Base-by-base conservation (phyloP, 2,888 invertebrate genomes). In the Eupithecia tripunctaria region DNA sequence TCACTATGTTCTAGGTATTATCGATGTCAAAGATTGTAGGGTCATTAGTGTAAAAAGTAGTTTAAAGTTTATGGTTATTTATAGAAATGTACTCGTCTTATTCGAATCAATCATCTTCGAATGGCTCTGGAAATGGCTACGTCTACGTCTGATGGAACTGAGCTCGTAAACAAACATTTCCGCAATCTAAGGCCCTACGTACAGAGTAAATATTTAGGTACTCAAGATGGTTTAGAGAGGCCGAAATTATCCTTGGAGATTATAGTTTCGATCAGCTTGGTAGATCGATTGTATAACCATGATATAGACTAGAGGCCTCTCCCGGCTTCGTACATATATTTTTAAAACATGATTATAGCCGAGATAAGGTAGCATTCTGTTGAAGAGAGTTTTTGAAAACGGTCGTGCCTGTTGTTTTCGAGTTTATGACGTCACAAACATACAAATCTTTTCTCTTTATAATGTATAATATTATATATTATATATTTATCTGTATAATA, bases 71-170 rank as follows among this genome's bases (percentile, higher is more conserved):
- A 32, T 12, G 38, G 63, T 14, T 38, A 29, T 60, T 29, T 27
- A n/a, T 36, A 62, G 38, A 38, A 38, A 64, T 10, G 38, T 21
- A 38, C 25, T 14, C 32, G 65, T 70, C 59, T 38, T 59, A 68
- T 59, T 67, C 7, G 71, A 60, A 72, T 77, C 73, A 75, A 72
- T 77, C 77, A 73, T 70, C 68, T 56, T 41, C 64, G 65, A 59
- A 68, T 59, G 29, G 15, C n/a, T 71, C 71, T 68, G 64, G 56
- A 73, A 75, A 70, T 75, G 75, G 72, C 56, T 32, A 15, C 67
- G 27, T 25, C 59, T 59, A 43, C 51, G 60, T 18, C n/a, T 12
- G 32, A 62, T 15, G 36, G 63, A 36, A 36, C 36, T n/a, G 27
- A 15, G 36, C 18, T 63, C 63, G 63, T 36, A 63, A 36, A 63